A percentile compares a stretch with the other conserved stretches of the same genome.
These are phyloP conservation scores for Oreochromis tanganicae DNA, from an alignment of 2,113 vertebrate species.

Conservation along the genomic window DNA sequence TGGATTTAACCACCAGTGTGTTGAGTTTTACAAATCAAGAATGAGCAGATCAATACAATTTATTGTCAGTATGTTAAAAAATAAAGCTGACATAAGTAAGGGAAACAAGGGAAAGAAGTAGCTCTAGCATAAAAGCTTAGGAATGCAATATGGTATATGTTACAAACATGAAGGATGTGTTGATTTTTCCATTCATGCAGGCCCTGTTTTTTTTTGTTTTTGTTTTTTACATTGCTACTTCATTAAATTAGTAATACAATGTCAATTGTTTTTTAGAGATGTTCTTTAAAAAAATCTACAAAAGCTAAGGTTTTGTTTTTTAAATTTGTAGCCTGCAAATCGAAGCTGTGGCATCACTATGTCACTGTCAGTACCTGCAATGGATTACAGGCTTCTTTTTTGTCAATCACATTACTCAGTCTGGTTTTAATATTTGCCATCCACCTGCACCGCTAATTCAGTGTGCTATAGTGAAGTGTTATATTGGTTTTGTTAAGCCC, in stretches of 20 bases:
- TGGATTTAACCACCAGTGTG: background rate
- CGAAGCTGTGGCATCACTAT: background rate
- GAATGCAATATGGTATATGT: background rate
- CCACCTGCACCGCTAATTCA: background rate
- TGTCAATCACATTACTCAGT: slow-evolving; percentile 15
- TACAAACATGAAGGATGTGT: background rate
- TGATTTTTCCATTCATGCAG: background rate
- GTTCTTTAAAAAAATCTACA: background rate
- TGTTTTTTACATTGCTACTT: background rate
- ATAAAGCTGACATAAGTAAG: background rate
- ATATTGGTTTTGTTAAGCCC: slow-evolving; percentile 7
- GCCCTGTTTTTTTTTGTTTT: background rate
- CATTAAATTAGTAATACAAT: background rate
- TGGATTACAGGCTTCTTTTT: background rate
- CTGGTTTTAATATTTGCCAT: background rate
- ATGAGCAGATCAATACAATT: background rate
- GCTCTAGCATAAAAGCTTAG: background rate
- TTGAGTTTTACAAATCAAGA: background rate
- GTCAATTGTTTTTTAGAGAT: background rate
- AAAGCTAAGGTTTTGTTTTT: background rate
- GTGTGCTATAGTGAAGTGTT: background rate
- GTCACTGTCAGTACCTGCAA: background rate
- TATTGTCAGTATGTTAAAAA: background rate
- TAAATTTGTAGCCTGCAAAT: background rate
- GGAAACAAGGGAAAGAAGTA: background rate